Conservation (phyloP, 2,113 vertebrate species). For the Chionodraco myersi region DNA sequence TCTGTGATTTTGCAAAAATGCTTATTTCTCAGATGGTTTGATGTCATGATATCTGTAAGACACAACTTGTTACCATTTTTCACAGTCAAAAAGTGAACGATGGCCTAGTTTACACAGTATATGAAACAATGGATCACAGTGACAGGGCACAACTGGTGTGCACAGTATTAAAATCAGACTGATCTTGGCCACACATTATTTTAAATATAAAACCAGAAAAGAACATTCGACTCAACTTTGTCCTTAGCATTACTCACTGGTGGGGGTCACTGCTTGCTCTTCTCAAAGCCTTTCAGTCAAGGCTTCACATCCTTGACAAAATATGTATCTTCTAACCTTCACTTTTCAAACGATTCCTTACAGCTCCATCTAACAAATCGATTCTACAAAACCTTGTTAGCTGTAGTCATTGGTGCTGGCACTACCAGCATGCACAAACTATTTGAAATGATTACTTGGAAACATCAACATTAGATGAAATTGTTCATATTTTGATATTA, state of each 20-base stretch:
- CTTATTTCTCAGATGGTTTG: no score
- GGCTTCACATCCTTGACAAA: background rate
- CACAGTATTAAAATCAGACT: no score
- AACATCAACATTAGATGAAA: no score
- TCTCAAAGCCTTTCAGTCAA: background rate
- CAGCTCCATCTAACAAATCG: slow-evolving; percentile 16
- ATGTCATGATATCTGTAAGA: no score
- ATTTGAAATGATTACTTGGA: background rate
- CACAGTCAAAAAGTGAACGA: no score
- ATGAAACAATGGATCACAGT: no score
- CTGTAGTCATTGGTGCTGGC: background rate
- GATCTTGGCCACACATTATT: no score
- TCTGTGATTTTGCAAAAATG: no score
- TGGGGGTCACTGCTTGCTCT: slow-evolving; percentile 3
- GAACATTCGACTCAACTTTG: background rate
- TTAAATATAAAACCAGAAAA: background rate
- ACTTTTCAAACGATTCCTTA: background rate
- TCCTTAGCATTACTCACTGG: background rate
- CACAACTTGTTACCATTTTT: no score
- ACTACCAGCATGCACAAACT: background rate
- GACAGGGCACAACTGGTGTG: no score
- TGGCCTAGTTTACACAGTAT: no score
- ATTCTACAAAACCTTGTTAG: background rate
- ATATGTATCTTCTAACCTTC: background rate
- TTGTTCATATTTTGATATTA: no score